Percentiles rank a stretch among this genome's conserved stretches.
phyloP scores from a whole-genome alignment of 2,888 invertebrate genomes.

The Cataglyphis cursor region DNA sequence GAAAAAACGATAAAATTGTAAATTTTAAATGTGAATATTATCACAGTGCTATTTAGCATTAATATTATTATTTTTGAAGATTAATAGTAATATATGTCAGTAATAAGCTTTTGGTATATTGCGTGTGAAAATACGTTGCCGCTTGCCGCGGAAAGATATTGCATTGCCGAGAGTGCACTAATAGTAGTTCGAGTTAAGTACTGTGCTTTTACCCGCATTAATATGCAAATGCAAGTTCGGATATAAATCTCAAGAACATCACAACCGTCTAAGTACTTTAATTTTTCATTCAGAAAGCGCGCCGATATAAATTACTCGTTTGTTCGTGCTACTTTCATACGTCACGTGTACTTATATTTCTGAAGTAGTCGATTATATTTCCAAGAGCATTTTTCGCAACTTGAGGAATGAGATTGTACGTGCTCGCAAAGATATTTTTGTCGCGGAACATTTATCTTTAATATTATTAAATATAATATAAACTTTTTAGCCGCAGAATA shows the following conservation, averaged over 20 bases:
- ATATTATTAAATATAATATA: neutral
- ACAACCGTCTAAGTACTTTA: slow-evolving; percentile 53
- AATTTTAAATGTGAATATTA: neutral
- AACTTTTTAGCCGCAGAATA: slow-evolving; percentile 11
- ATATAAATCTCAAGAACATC: slow-evolving; percentile 51
- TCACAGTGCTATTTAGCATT: neutral
- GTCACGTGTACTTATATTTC: slow-evolving; percentile 25
- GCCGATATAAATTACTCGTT: slow-evolving; percentile 43
- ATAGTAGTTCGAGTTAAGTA: slow-evolving; percentile 50
- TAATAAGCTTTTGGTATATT: slow-evolving; percentile 11
- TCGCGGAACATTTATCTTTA: neutral
- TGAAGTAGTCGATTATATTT: slow-evolving; percentile 9
- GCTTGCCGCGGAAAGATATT: slow-evolving; percentile 39
- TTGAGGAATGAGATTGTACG: neutral
- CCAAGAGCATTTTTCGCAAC: neutral
- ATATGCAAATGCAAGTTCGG: slow-evolving; percentile 49
- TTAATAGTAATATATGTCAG: slow-evolving; percentile 2
- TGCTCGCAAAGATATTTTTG: slow-evolving; percentile 1
- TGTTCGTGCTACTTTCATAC: slow-evolving; percentile 34
- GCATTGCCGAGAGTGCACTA: slow-evolving; percentile 52
- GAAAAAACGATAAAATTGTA: neutral
- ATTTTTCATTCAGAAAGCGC: slow-evolving; percentile 50
- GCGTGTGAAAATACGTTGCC: slow-evolving; percentile 34
- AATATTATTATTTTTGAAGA: neutral
- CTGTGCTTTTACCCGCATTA: slow-evolving; percentile 50